These are phyloP conservation scores for Pristis pectinata DNA, from an alignment of 2,797 vertebrate species.

Conservation along the genomic window DNA sequence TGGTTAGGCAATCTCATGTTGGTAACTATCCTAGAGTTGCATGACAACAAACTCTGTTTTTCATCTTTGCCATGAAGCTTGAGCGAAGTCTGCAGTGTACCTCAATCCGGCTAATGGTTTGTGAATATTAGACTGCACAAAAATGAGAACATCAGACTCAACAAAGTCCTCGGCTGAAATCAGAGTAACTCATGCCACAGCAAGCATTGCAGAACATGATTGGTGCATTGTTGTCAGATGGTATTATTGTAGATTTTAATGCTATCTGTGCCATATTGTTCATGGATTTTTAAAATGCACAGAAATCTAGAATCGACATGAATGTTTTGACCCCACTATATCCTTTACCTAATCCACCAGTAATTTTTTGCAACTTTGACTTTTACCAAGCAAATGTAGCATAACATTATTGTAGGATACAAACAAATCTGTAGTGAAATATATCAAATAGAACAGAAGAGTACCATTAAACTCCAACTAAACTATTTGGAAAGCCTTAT, in stretches of 20 bases:
- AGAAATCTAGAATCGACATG: neutral
- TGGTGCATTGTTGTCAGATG: neutral
- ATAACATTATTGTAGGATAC: neutral
- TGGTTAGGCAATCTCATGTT: neutral
- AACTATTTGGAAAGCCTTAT: no score
- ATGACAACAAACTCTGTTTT: neutral
- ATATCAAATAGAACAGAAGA: no score
- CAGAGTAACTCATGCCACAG: neutral
- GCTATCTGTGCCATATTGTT: neutral
- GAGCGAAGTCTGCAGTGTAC: neutral
- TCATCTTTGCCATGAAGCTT: no score
- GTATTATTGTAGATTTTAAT: neutral
- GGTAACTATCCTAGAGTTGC: neutral
- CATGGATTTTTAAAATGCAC: neutral
- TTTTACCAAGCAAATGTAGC: neutral
- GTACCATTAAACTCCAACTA: no score
- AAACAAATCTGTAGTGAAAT: no score
- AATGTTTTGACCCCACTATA: neutral
- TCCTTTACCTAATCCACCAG: neutral
- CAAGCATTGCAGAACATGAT: neutral
- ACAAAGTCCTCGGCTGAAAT: neutral
- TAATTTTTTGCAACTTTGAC: neutral
- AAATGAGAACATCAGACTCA: neutral
- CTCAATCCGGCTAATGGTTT: neutral
- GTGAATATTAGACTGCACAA: no score